Percentiles rank a stretch among this genome's conserved stretches.
These are phyloP conservation scores for Phyllotis vaccarum DNA, from an alignment of 2,797 vertebrate genomes.

Conservation along the genomic window DNA sequence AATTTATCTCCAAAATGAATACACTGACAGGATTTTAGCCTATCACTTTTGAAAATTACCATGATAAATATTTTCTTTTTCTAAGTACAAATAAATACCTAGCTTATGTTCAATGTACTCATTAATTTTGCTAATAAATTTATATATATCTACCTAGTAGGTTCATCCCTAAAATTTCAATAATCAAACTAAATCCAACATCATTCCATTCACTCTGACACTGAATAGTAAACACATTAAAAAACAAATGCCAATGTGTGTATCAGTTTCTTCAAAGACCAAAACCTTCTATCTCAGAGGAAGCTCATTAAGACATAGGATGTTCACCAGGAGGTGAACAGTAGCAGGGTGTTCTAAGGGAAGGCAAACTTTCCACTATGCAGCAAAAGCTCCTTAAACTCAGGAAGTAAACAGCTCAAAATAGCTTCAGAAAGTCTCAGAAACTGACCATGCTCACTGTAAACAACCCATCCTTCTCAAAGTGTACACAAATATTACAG, in stretches of 20 bases:
- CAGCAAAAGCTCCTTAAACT: not conserved
- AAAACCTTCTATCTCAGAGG: not conserved
- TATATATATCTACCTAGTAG: not conserved
- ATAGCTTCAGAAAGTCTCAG: not conserved
- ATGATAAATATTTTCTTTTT: conserved; percentile 7
- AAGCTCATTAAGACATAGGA: not conserved
- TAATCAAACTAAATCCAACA: not conserved
- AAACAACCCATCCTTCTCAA: not conserved
- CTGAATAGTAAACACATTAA: not conserved
- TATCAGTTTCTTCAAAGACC: not conserved
- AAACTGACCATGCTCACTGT: not conserved
- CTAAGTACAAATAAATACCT: conserved; percentile 17
- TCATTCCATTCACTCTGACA: conserved; percentile 5
- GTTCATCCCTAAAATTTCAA: not conserved
- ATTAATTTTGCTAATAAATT: conserved; percentile 9
- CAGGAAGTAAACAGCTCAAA: not conserved
- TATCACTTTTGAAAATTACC: conserved; percentile 14
- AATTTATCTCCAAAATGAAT: not conserved
- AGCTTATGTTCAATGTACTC: not conserved
- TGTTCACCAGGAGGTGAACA: not conserved
- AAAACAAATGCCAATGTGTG: not conserved
- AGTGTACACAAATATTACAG: not conserved
- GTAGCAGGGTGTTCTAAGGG: not conserved
- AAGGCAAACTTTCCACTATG: not conserved
- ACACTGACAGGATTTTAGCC: not conserved